A percentile compares a stretch with the other conserved stretches of the same genome.
Evolutionary conservation across 1,140 invertebrate genomes (phyloP).

Genomic region (Drosophila setifemur): DNA sequence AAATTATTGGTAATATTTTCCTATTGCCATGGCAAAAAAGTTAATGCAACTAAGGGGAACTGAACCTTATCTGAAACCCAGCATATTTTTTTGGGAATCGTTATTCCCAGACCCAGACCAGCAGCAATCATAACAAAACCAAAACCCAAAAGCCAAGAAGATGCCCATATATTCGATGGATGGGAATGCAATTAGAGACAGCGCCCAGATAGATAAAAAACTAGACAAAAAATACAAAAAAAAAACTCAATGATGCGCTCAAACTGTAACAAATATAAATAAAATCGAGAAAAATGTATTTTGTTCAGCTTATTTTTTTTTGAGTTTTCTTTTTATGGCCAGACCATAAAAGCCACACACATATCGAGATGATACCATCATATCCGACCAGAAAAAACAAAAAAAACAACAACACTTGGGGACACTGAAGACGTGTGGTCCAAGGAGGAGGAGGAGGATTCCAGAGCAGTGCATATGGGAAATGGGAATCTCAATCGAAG

Average conservation of each 20-base stretch:
- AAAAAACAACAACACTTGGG: constrained; percentile 58
- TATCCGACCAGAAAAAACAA: constrained; percentile 32
- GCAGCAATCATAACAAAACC: constrained; percentile 32
- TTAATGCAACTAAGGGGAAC: too few relatives aligned
- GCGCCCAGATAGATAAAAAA: constrained; percentile 50
- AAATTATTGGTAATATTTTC: too few relatives aligned
- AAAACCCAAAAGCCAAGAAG: constrained; percentile 20
- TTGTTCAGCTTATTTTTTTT: constrained; percentile 31
- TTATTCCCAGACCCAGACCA: constrained; percentile 25
- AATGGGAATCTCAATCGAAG: constrained; percentile 32
- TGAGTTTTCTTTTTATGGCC: constrained; percentile 54
- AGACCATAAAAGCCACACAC: constrained; percentile 71
- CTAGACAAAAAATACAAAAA: not conserved
- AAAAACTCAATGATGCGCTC: constrained; percentile 45
- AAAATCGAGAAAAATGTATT: constrained; percentile 48
- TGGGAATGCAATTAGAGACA: constrained; percentile 60
- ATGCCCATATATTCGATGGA: constrained; percentile 35
- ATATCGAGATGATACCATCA: constrained; percentile 65
- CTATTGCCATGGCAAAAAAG: too few relatives aligned
- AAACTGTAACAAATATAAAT: constrained; percentile 68
- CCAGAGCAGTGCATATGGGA: not conserved
- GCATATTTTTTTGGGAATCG: constrained; percentile 35
- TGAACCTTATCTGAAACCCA: not conserved
- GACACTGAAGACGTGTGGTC: constrained; percentile 72
- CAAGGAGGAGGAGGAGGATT: constrained; percentile 41